Evolutionary conservation across 2,113 vertebrate species (phyloP).

Genomic region (Montifringilla adamsi): DNA sequence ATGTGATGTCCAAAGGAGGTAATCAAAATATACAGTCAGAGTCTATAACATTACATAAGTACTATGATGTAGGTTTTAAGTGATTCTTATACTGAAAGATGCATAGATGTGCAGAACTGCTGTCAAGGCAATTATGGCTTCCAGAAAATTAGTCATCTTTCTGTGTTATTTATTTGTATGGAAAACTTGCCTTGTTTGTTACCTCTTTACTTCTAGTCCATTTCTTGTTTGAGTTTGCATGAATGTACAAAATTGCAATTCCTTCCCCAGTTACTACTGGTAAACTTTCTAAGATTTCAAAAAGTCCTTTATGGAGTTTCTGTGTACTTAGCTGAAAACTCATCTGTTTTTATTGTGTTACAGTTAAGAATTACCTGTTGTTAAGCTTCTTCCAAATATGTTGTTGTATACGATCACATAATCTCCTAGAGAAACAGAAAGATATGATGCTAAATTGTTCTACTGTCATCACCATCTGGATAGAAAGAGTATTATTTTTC

Average conservation of each 20-base stretch:
- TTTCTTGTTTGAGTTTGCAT: not conserved
- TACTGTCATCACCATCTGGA: not conserved
- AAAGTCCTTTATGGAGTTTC: not conserved
- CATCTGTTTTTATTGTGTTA: not conserved
- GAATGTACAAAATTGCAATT: not conserved
- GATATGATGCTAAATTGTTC: not conserved
- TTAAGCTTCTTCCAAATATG: not conserved
- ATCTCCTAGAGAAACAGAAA: not conserved
- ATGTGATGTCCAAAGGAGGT: not conserved
- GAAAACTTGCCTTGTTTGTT: not conserved
- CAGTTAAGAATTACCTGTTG: not conserved
- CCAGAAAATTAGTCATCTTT: not conserved
- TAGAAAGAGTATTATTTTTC: not conserved
- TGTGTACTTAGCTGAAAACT: not conserved
- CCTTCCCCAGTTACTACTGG: not conserved
- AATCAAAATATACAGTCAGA: not conserved
- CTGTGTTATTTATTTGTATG: not conserved
- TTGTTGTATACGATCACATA: not conserved
- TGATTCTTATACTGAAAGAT: not conserved
- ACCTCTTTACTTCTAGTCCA: not conserved
- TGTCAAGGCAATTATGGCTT: not conserved
- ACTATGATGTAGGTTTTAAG: not conserved
- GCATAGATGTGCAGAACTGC: not conserved
- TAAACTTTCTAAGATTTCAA: not conserved
- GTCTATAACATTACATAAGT: not conserved